Evolutionary conservation across 2,113 vertebrate genomes (phyloP).

Genomic region (Sebastes schlegelii): DNA sequence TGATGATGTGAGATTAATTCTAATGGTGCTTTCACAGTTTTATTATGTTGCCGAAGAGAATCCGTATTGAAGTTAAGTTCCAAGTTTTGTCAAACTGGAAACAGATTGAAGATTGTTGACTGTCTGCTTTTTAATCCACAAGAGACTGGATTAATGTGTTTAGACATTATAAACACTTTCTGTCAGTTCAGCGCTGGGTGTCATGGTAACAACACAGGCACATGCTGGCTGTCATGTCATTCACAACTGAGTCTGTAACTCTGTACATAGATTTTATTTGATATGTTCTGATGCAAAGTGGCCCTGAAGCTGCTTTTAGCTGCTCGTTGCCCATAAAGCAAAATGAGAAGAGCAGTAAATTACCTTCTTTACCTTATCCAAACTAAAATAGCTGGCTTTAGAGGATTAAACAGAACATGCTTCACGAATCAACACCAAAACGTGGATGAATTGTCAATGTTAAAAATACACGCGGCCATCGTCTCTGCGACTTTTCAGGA

Average conservation of each 20-base stretch:
- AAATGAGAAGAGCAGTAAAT: neutral
- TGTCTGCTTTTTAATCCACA: neutral
- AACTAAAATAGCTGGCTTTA: neutral
- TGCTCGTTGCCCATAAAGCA: too few relatives aligned
- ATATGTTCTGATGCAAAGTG: neutral
- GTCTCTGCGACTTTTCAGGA: conserved; percentile 6
- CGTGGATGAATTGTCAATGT: conserved; percentile 26
- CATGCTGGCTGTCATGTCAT: neutral
- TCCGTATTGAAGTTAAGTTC: too few relatives aligned
- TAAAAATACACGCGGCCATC: neutral
- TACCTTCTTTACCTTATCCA: neutral
- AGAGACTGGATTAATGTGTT: neutral
- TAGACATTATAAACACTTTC: neutral
- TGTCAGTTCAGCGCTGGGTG: neutral
- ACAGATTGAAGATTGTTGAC: neutral
- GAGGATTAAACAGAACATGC: conserved; percentile 13
- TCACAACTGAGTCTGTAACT: too few relatives aligned
- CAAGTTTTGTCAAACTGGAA: too few relatives aligned
- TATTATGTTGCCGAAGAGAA: too few relatives aligned
- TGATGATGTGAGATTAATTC: too few relatives aligned
- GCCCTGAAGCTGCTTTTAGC: neutral
- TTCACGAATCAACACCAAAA: conserved; percentile 3
- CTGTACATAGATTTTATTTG: too few relatives aligned
- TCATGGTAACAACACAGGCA: neutral
- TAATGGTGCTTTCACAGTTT: too few relatives aligned